These are phyloP conservation scores for Anas georgica DNA, from an alignment of 2,797 vertebrate species.

Conservation along the genomic window DNA sequence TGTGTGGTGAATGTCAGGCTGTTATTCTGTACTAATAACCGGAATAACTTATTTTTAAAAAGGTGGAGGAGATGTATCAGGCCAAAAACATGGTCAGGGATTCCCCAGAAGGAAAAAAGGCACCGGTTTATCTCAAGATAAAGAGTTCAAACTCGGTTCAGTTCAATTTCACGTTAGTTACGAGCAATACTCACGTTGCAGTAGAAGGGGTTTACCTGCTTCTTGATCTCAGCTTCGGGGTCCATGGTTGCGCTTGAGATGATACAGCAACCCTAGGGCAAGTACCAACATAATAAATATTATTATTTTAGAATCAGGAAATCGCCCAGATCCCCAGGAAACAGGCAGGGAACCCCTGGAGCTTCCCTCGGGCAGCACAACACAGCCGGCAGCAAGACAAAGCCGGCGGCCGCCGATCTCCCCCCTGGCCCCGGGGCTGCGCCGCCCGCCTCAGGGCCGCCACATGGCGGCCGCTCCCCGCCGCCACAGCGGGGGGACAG, in stretches of 20 bases:
- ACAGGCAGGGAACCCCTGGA: too few species aligned
- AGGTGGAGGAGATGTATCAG: not conserved
- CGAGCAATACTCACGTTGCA: slow-evolving; percentile 49
- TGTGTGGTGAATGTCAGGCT: not conserved
- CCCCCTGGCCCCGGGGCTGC: too few species aligned
- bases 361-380: not conserved
- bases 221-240: not conserved
- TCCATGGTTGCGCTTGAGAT: slow-evolving; percentile 19
- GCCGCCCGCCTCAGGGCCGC: too few species aligned
- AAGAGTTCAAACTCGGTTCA: not conserved
- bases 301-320: not conserved
- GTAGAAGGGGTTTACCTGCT: slow-evolving; percentile 33
- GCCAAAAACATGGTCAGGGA: not conserved
- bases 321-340: too few species aligned
- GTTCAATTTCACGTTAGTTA: not conserved
- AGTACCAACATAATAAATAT: not conserved
- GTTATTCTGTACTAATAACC: not conserved
- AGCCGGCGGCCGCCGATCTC: too few species aligned
- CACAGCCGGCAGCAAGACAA: not conserved
- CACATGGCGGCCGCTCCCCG: too few species aligned
- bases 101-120: not conserved
- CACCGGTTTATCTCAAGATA: not conserved
- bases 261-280: not conserved
- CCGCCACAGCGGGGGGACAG: too few species aligned
- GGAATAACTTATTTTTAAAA: not conserved